A percentile compares a stretch with the other conserved stretches of the same genome.
Conservation (phyloP, 2,113 vertebrate species). For the Platysteira castanea region DNA sequence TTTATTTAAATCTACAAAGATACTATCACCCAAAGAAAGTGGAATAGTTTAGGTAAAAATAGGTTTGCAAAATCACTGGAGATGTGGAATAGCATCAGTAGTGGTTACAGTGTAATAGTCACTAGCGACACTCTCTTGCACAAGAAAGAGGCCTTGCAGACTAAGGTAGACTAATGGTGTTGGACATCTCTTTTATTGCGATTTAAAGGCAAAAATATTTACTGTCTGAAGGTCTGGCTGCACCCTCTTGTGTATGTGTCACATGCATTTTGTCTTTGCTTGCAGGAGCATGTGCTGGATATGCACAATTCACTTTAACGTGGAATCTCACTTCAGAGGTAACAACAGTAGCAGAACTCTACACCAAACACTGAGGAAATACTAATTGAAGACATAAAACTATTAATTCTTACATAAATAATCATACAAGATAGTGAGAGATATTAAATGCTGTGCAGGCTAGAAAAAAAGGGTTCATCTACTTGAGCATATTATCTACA, state of each 20-base stretch:
- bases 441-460: background rate
- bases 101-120: background rate
- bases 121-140: background rate
- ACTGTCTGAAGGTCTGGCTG: background rate
- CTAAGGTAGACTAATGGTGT: background rate
- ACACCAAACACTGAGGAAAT: background rate
- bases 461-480: background rate
- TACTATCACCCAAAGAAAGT: background rate
- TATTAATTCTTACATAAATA: background rate
- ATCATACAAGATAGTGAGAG: fast-evolving
- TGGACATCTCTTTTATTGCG: background rate
- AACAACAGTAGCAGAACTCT: background rate
- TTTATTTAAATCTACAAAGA: background rate
- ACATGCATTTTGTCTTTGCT: background rate
- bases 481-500: background rate
- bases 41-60: background rate
- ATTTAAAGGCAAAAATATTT: background rate
- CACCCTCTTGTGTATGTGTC: background rate
- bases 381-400: background rate
- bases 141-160: background rate
- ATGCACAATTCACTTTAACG: background rate
- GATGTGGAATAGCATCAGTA: background rate
- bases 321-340: background rate
- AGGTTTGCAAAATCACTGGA: background rate
- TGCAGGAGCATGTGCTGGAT: background rate